phyloP scores from a whole-genome alignment of 2,797 vertebrate species.

The Clamator glandarius region DNA sequence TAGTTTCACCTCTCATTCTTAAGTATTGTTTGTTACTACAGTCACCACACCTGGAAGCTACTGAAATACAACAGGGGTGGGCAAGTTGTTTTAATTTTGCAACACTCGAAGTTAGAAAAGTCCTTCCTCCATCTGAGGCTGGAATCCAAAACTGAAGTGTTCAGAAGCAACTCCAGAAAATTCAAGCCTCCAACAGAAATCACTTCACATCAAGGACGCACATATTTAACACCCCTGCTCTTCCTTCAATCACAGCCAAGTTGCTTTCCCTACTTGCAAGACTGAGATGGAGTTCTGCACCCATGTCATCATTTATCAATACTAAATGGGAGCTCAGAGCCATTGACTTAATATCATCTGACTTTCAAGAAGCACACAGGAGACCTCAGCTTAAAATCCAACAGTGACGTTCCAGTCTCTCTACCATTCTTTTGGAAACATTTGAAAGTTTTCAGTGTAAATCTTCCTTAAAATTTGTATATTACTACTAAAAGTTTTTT shows the following conservation, averaged over 20 bases:
- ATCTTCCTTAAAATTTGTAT: not conserved
- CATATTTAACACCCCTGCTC: not conserved
- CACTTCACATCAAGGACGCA: not conserved
- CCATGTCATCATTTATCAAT: not conserved
- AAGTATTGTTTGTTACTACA: not conserved
- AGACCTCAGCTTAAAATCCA: not conserved
- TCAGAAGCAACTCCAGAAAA: not conserved
- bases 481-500: not conserved
- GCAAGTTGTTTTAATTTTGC: not conserved
- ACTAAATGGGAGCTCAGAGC: not conserved
- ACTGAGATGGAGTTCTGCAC: not conserved
- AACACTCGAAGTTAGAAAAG: not conserved
- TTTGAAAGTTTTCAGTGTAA: not conserved
- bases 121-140: not conserved
- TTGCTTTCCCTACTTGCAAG: not conserved
- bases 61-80: not conserved
- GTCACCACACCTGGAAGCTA: not conserved
- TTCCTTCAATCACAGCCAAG: not conserved
- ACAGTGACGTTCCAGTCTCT: not conserved
- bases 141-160: not conserved
- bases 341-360: not conserved
- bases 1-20: not conserved
- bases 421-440: not conserved
- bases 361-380: not conserved
- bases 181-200: not conserved